A percentile compares a stretch with the other conserved stretches of the same genome.
These are phyloP conservation scores for Gallinago jamesoni DNA, from an alignment of 2,113 vertebrate genomes.

Conservation along the genomic window DNA sequence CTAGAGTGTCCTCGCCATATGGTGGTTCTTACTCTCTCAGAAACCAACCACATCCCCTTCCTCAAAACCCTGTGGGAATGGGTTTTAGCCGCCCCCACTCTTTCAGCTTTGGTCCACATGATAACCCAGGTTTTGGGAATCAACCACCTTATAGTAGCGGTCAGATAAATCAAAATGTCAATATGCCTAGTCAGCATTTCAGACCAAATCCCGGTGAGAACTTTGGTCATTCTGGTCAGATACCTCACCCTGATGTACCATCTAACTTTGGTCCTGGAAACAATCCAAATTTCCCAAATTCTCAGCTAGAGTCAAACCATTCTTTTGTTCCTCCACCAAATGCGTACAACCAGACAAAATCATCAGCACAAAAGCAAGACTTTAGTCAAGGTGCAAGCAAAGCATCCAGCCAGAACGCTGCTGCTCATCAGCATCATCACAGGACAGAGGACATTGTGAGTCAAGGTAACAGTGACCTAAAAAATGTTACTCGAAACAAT, in stretches of 20 bases:
- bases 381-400: constrained; percentile 69
- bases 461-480: constrained; percentile 71
- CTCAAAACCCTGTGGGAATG: constrained; percentile 78
- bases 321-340: constrained; percentile 75
- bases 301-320: constrained; percentile 71
- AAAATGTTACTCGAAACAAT: constrained; percentile 61
- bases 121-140: constrained; percentile 73
- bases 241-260: constrained; percentile 69
- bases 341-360: constrained; percentile 67
- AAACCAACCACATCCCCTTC: constrained; percentile 80
- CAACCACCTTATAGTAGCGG: constrained; percentile 68
- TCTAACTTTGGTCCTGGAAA: constrained; percentile 73
- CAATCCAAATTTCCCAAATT: constrained; percentile 68
- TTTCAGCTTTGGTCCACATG: constrained; percentile 76
- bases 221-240: constrained; percentile 72
- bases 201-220: constrained; percentile 76
- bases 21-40: constrained; percentile 77
- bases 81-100: constrained; percentile 77
- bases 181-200: constrained; percentile 77
- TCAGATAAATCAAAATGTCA: constrained; percentile 70
- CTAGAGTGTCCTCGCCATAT: constrained; percentile 76
- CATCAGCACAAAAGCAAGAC: constrained; percentile 74
- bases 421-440: constrained; percentile 71
- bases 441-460: constrained; percentile 70
- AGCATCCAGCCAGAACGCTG: constrained; percentile 57